Conservation (phyloP, 2,113 vertebrate species). For the Callorhinus ursinus region DNA sequence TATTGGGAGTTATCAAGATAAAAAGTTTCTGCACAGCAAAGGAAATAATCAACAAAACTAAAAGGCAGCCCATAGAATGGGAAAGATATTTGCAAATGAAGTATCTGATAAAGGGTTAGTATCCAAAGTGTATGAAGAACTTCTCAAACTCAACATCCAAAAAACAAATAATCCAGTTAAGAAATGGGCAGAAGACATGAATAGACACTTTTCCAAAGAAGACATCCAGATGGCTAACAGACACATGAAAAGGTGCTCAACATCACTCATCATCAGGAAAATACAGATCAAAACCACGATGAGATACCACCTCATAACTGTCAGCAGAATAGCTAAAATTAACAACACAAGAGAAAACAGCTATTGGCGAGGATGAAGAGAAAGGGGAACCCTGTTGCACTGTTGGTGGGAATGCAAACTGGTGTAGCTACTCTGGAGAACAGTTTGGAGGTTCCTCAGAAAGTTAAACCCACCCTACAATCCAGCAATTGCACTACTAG, state of each 20-base stretch:
- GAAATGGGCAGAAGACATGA: background rate
- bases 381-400: no score
- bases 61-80: background rate
- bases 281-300: no score
- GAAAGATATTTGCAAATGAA: background rate
- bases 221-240: no score
- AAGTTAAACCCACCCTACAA: background rate
- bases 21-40: background rate
- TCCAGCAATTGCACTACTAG: background rate
- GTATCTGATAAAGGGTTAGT: background rate
- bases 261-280: no score
- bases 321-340: no score
- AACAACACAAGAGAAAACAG: no score
- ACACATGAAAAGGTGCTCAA: no score
- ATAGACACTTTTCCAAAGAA: no score
- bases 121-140: background rate
- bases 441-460: background rate
- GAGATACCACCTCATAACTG: no score
- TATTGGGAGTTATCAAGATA: background rate
- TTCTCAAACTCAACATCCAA: background rate
- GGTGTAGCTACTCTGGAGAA: background rate
- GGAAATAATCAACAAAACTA: background rate
- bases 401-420: background rate
- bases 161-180: background rate
- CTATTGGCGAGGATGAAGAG: no score